A percentile compares a stretch with the other conserved stretches of the same genome.
phyloP scores from a whole-genome alignment of 2,888 invertebrate genomes.

The Lucinisca nassula region DNA sequence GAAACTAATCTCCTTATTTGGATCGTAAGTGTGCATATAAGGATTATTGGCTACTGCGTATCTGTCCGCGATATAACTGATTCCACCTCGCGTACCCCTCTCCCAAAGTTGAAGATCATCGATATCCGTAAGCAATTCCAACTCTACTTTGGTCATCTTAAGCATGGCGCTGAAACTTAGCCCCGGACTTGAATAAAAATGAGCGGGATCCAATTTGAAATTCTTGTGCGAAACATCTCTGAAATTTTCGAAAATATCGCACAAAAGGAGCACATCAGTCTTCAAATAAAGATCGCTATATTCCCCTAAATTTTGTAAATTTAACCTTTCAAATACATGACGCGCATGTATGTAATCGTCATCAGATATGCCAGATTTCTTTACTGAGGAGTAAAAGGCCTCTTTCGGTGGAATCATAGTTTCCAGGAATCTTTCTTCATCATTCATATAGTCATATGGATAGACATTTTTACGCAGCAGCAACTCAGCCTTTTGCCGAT shows the following conservation, averaged over 20 bases:
- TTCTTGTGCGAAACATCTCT: conserved; percentile 32
- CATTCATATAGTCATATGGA: conserved; percentile 35
- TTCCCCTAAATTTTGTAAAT: conserved; percentile 28
- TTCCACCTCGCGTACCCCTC: conserved; percentile 44
- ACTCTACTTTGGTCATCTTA: conserved; percentile 38
- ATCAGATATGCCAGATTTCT: not conserved
- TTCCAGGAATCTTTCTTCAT: conserved; percentile 13
- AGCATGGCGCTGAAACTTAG: conserved; percentile 33
- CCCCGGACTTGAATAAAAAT: conserved; percentile 57
- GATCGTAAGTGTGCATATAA: conserved; percentile 46
- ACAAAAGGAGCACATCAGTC: conserved; percentile 37
- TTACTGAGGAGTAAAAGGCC: not conserved
- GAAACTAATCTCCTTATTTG: conserved; percentile 47
- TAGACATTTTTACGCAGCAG: conserved; percentile 21
- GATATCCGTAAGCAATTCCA: conserved; percentile 55
- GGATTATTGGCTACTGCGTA: conserved; percentile 56
- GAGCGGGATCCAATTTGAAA: conserved; percentile 49
- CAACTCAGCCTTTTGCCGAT: not conserved
- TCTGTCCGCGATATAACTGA: conserved; percentile 48
- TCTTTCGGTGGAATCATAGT: not conserved
- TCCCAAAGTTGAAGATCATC: conserved; percentile 34
- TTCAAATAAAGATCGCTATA: conserved; percentile 52
- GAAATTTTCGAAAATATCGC: conserved; percentile 51
- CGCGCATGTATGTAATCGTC: conserved; percentile 30
- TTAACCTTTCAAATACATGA: conserved; percentile 21